phyloP scores from a whole-genome alignment of 1,140 invertebrate species.

The Sycophila sp. region DNA sequence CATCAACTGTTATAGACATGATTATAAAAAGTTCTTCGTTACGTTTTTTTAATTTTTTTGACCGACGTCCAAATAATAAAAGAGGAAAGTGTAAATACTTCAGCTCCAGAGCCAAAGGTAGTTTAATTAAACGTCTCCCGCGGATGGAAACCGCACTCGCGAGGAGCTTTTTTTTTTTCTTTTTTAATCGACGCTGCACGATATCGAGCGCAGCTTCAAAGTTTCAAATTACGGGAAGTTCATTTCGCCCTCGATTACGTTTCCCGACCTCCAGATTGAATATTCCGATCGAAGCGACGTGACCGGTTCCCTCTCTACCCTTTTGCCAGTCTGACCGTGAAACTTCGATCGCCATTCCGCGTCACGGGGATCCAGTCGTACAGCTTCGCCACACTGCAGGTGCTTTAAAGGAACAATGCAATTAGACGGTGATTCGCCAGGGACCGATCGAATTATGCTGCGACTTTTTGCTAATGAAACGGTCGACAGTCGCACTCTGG shows the following conservation, averaged over 20 bases:
- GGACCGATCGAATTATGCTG: constrained; percentile 1
- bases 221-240: background rate
- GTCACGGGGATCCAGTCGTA: too few species aligned
- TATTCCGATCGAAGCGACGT: too few species aligned
- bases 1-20: too few species aligned
- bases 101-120: too few species aligned
- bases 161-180: background rate
- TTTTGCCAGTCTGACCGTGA: constrained; percentile 3
- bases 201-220: background rate
- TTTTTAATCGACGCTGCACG: background rate
- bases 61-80: too few species aligned
- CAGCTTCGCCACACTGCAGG: background rate
- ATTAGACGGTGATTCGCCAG: background rate
- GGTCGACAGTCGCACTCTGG: too few species aligned
- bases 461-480: too few species aligned
- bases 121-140: background rate
- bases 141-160: background rate
- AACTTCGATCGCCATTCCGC: too few species aligned
- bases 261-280: background rate
- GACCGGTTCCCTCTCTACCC: too few species aligned
- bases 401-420: constrained; percentile 4
- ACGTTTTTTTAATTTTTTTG: too few species aligned
- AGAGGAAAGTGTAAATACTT: too few species aligned
- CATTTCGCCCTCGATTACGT: constrained; percentile 9
- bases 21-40: too few species aligned